Conservation (phyloP, 2,113 vertebrate genomes). For the Chionis minor region DNA sequence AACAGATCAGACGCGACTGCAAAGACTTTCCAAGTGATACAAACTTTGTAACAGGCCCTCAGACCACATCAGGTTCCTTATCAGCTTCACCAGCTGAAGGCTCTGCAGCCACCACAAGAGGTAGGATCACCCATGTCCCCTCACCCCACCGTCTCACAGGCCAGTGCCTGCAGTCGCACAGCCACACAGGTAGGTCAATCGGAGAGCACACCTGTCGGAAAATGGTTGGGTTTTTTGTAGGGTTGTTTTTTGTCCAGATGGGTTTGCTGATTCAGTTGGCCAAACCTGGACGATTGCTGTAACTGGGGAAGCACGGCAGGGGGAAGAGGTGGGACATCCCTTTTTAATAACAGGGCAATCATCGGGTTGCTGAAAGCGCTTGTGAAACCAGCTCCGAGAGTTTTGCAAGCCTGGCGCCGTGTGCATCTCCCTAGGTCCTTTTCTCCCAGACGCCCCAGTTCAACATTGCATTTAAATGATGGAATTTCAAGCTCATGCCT, state of each 20-base stretch:
- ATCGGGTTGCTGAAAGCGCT: not conserved
- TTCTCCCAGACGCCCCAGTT: not conserved
- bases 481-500: not conserved
- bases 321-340: not conserved
- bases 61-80: not conserved
- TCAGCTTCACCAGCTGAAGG: not conserved
- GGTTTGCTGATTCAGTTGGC: not conserved
- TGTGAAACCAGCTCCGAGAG: not conserved
- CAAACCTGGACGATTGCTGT: not conserved
- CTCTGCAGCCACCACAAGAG: not conserved
- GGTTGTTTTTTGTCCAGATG: not conserved
- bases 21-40: not conserved
- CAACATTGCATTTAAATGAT: not conserved
- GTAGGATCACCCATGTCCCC: not conserved
- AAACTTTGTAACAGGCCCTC: not conserved
- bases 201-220: not conserved
- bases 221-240: not conserved
- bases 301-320: not conserved
- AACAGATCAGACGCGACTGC: not conserved
- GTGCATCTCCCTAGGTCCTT: not conserved
- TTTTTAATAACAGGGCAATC: not conserved
- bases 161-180: fast-evolving
- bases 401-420: not conserved
- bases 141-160: fast-evolving
- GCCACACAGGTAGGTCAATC: fast-evolving